Evolutionary conservation across 2,888 invertebrate genomes (phyloP).

Genomic region (Pristionchus exspectatus): DNA sequence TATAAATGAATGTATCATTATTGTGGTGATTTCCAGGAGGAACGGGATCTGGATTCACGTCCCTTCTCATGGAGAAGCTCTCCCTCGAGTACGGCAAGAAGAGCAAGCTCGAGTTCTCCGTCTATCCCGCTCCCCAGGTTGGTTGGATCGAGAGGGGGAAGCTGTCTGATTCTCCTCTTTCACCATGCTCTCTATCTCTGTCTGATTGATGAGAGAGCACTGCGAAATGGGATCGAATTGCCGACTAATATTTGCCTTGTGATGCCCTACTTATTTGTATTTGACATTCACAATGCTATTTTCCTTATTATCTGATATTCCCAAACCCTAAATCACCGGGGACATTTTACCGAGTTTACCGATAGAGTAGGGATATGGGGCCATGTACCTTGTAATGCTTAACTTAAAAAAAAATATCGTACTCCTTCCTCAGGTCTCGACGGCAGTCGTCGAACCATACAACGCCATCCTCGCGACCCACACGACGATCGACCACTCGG

Average conservation of each 20-base stretch:
- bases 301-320: too few species aligned
- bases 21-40: constrained; percentile 82
- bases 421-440: constrained; percentile 80
- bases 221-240: too few species aligned
- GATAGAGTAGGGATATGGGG: too few species aligned
- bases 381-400: not conserved
- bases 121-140: constrained; percentile 91
- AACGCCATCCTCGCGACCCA: constrained; percentile 96
- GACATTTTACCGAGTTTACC: too few species aligned
- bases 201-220: too few species aligned
- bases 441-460: constrained; percentile 95
- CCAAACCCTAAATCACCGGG: too few species aligned
- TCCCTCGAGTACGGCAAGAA: constrained; percentile 91
- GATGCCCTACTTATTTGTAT: too few species aligned
- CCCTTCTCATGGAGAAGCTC: constrained; percentile 89
- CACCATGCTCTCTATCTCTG: too few species aligned
- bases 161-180: too few species aligned
- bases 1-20: too few species aligned
- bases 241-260: too few species aligned
- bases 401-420: not conserved
- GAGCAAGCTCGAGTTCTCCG: constrained; percentile 91
- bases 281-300: too few species aligned
- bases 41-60: constrained; percentile 89
- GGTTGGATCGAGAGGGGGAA: not conserved
- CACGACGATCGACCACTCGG: constrained; percentile 93